Conservation (phyloP, 2,888 invertebrate genomes). For the Tachina grossa region DNA sequence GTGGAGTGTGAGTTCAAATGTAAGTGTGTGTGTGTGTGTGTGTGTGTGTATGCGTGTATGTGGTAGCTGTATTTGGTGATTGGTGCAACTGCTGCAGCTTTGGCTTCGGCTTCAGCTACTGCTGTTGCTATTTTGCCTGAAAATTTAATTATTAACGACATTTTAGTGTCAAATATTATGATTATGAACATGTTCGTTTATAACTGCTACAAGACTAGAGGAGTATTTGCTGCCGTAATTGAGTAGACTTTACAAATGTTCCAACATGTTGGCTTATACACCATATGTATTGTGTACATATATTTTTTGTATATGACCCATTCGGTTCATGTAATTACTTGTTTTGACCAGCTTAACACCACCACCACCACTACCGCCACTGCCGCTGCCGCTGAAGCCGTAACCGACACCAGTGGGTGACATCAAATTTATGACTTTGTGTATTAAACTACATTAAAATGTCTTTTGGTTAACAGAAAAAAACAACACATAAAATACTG, state of each 20-base stretch:
- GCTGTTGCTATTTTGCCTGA: constrained; percentile 57
- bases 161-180: constrained; percentile 74
- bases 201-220: constrained; percentile 22
- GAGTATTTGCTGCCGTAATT: constrained; percentile 40
- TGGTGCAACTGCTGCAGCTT: constrained; percentile 34
- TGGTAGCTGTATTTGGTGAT: constrained; percentile 39
- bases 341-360: constrained; percentile 68
- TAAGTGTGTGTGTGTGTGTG: not conserved
- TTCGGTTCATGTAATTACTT: constrained; percentile 69
- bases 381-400: constrained; percentile 8
- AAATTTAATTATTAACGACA: constrained; percentile 74
- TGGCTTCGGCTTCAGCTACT: constrained; percentile 43
- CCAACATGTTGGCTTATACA: constrained; percentile 1
- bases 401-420: constrained; percentile 67
- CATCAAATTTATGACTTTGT: constrained; percentile 69
- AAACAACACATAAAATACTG: constrained; percentile 24
- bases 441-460: constrained; percentile 55
- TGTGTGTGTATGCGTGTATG: not conserved
- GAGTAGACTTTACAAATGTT: constrained; percentile 41
- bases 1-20: not conserved
- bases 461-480: constrained; percentile 12
- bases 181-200: constrained; percentile 65
- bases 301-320: constrained; percentile 60
- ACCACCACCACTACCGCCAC: constrained; percentile 31
- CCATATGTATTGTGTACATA: not conserved